Evolutionary conservation across 2,113 vertebrate genomes (phyloP).

Genomic region (Cyanoramphus novaezelandiae): DNA sequence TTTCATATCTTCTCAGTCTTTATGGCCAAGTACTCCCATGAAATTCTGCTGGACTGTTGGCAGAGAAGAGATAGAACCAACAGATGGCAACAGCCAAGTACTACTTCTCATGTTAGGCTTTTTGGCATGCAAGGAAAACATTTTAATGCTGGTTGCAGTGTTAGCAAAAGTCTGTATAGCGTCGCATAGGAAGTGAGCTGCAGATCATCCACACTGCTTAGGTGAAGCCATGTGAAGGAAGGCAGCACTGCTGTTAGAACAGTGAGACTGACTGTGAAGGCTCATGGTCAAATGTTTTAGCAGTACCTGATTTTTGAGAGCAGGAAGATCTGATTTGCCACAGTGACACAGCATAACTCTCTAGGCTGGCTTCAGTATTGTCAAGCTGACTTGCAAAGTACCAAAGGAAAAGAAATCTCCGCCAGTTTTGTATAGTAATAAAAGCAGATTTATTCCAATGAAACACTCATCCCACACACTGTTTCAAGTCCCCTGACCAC

Average conservation of each 20-base stretch:
- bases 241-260: not conserved
- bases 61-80: not conserved
- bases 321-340: not conserved
- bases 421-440: not conserved
- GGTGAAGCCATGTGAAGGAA: not conserved
- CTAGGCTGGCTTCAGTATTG: not conserved
- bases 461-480: not conserved
- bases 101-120: not conserved
- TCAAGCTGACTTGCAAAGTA: not conserved
- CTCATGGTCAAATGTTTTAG: not conserved
- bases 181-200: not conserved
- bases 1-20: not conserved
- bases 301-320: not conserved
- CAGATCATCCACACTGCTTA: rapidly evolving
- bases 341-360: not conserved
- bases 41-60: not conserved
- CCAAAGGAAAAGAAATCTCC: not conserved
- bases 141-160: not conserved
- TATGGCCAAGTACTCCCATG: not conserved
- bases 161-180: not conserved
- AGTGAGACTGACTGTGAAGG: not conserved
- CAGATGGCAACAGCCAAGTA: not conserved
- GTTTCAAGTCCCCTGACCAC: not conserved
- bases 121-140: not conserved
- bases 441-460: not conserved